Base-by-base conservation (phyloP, 2,888 invertebrate species). In the Masnerella sp. region DNA sequence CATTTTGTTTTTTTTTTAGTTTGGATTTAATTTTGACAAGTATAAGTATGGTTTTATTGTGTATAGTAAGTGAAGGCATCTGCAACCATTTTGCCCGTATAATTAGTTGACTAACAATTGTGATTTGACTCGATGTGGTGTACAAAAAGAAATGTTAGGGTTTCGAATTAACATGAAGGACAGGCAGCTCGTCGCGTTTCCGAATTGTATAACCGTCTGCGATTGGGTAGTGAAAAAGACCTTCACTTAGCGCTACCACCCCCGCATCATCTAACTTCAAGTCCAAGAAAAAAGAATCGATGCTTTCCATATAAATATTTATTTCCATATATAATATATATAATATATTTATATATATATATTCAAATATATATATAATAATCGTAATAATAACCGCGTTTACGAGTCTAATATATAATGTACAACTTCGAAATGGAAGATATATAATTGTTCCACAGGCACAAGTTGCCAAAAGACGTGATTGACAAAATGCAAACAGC, bases 361-460 rank as follows among this genome's bases (percentile, higher is more conserved):
- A 40, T 42, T 25, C 17, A 15, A 14, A 47, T 43, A 61, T 30
- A 61, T 77, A 71, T 73, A 76, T 71, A 75, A 52, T 75, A 77
- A 75, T 77, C 54, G 75, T 78, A 73, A 75, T 74, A 51, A 56
- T 67, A 40, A 43, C 56, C 15, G 42, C 52, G 11, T 25, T 78
- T n/a, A n/a, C 64, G 64, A 62, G 52, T 67, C 62, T 56, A 51
- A 43, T 72, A 58, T 70, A 75, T 76, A 77, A 71, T 73, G 75
- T 82, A 78, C 79, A 78, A 76, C 58, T 78, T 73, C 75, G 64
- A 74, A 78, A 77, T 78, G 72, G 75, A 77, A 38, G 74, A 68
- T 75, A 78, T 75, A 76, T 75, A 83, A 84, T 79, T 85, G 86
- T 86, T 88, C 87, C 87, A 87, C 87, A 86, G 87, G 87, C 88